Base-by-base conservation (phyloP, 2,888 invertebrate species). In the Diaperis boleti region DNA sequence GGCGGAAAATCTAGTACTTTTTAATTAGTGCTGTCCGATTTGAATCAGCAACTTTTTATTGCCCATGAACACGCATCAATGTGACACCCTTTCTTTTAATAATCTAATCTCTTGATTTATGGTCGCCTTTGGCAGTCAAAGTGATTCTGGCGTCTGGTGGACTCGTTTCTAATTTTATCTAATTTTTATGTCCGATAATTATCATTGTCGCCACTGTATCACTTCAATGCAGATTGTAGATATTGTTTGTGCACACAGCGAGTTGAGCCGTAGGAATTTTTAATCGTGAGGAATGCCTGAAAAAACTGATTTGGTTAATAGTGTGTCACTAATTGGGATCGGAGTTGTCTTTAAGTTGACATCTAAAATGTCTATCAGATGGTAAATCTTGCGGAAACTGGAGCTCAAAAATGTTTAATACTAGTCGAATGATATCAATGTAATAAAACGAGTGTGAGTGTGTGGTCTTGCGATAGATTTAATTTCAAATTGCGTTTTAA, bases 301-400 rank as follows among this genome's bases (percentile, higher is more conserved):
- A 39, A 39, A 39, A 39, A 39, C 15, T 39, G 15, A 39, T 39
- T 39, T 39, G 39, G 15, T 39, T 39, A 39, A 39, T 14, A 11
- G 39, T 7, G 39, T 39, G 39, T 11, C 15, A 39, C 39, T 39
- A 13, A 39, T 39, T 17, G 14, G 15, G 6, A 39, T 39, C 15
- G 7, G 15, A 39, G 14, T 39, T 39, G 10, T 39, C 2, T 39
- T 13, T 39, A 17, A 39, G 15, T 39, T 39, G 14, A 39, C 13
- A 15, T 39, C 39, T 39, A 39, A 39, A 39, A 15, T 39, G 15
- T 13, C 15, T 15, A 39, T 39, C 39, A 6, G 15, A 11, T n/a
- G 39, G 15, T 15, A 39, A 13, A 39, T 39, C 13, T 13, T 10
- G 3, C 5, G 3, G 8, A 37, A 37, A 37, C 37, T 39, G 14